A percentile compares a stretch with the other conserved stretches of the same genome.
These are phyloP conservation scores for Cylindroiulus punctatus DNA, from an alignment of 2,888 invertebrate genomes.

Conservation along the genomic window DNA sequence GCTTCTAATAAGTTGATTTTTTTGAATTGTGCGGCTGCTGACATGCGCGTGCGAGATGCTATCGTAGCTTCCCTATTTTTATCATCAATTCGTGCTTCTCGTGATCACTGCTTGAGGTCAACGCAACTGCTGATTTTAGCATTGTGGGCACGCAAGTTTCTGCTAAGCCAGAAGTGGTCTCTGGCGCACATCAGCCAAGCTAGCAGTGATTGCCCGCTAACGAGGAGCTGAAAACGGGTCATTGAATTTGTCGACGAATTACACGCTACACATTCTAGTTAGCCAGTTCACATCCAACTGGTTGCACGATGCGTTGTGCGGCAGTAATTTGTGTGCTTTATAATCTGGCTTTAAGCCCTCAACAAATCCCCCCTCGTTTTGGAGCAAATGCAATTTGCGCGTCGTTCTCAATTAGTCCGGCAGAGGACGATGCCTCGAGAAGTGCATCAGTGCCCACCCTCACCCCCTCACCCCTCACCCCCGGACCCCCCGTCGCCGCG, in stretches of 20 bases:
- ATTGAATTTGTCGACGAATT: too few relatives aligned
- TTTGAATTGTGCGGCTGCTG: too few relatives aligned
- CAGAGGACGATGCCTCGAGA: background rate
- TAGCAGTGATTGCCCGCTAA: background rate
- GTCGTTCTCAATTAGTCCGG: background rate
- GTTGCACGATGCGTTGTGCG: background rate
- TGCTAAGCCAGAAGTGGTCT: background rate
- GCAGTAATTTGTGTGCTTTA: background rate
- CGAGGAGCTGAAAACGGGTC: too few relatives aligned
- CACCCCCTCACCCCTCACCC: background rate
- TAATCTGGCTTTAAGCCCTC: background rate
- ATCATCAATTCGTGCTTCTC: too few relatives aligned
- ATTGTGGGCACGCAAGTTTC: background rate
- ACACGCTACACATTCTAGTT: background rate
- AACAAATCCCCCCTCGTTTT: background rate
- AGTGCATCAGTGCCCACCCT: background rate
- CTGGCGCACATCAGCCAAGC: background rate
- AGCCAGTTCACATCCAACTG: background rate
- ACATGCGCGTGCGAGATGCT: too few relatives aligned
- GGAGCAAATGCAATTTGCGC: background rate
- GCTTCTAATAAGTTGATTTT: too few relatives aligned
- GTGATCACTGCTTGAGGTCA: too few relatives aligned
- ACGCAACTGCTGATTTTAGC: too few relatives aligned
- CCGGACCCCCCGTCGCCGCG: background rate
- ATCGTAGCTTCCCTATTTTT: too few relatives aligned